Percentiles rank a stretch among this genome's conserved stretches.
Evolutionary conservation across 2,797 vertebrate genomes (phyloP).

Genomic region (Austrolebias charrua): DNA sequence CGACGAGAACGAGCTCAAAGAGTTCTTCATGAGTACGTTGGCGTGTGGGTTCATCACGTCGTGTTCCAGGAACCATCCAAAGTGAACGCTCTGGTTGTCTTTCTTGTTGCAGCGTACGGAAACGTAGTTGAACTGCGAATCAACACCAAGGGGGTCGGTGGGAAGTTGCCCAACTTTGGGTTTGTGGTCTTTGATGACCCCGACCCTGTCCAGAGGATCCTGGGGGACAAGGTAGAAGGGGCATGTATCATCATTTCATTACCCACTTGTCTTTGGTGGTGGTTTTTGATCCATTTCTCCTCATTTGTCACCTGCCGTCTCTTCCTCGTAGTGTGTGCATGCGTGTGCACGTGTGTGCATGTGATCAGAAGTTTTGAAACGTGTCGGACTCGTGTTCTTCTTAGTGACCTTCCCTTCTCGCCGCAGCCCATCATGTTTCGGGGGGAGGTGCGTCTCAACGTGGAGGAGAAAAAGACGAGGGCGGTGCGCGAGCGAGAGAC

Average conservation of each 20-base stretch:
- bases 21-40: conserved; percentile 98
- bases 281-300: conserved; percentile 47
- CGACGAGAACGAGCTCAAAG: conserved; percentile 97
- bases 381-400: not conserved
- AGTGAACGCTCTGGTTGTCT: too few species aligned
- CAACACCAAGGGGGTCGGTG: conserved; percentile 96
- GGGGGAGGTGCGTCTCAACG: conserved; percentile 95
- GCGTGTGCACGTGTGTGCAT: too few species aligned
- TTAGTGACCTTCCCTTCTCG: conserved; percentile 27
- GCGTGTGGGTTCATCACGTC: not conserved
- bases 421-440: conserved; percentile 97
- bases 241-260: conserved; percentile 70
- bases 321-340: not conserved
- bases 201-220: conserved; percentile 94
- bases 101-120: conserved; percentile 84
- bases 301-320: not conserved
- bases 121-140: conserved; percentile 96
- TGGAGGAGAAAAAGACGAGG: conserved; percentile 97
- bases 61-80: too few species aligned
- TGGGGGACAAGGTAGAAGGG: conserved; percentile 92
- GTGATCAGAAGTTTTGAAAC: not conserved
- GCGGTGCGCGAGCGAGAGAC: conserved; percentile 90
- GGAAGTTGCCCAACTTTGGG: conserved; percentile 97
- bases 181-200: conserved; percentile 98
- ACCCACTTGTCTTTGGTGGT: conserved; percentile 65